Conservation (phyloP, 2,113 vertebrate species). For the Pterophyllum scalare region DNA sequence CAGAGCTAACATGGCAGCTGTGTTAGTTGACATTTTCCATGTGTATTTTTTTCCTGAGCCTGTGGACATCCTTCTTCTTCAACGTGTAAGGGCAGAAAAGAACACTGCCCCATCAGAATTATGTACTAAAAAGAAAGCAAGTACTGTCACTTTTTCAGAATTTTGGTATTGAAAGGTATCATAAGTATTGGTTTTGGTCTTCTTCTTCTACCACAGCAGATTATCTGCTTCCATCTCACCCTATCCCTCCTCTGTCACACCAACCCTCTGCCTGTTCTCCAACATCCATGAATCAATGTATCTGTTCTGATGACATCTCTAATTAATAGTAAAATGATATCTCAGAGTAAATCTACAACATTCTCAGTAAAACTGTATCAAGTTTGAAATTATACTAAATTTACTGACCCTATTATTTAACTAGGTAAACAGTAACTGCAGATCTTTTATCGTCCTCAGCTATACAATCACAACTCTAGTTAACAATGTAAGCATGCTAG, state of each 20-base stretch:
- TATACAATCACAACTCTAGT: not conserved
- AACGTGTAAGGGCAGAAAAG: too few relatives aligned
- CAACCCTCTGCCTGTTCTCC: not conserved
- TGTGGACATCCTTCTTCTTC: too few relatives aligned
- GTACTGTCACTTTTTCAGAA: not conserved
- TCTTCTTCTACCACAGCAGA: not conserved
- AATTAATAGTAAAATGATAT: not conserved
- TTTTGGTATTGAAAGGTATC: not conserved
- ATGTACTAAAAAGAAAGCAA: too few relatives aligned
- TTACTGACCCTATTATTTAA: not conserved
- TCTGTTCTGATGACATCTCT: not conserved
- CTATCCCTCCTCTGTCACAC: not conserved
- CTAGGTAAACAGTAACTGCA: not conserved
- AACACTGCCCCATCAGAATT: too few relatives aligned
- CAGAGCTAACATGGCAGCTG: not conserved
- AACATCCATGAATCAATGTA: not conserved
- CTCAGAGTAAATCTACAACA: not conserved
- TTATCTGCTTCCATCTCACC: not conserved
- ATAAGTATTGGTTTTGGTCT: not conserved
- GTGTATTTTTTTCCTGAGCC: too few relatives aligned
- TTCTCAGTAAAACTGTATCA: not conserved
- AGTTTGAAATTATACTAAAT: not conserved
- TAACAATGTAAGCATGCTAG: not conserved
- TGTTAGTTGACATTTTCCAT: too few relatives aligned
- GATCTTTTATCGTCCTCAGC: not conserved